Evolutionary conservation across 2,888 invertebrate genomes (phyloP), one percentile per base, ranked within the genome.

Genomic region (Brachylomia viminalis): DNA sequence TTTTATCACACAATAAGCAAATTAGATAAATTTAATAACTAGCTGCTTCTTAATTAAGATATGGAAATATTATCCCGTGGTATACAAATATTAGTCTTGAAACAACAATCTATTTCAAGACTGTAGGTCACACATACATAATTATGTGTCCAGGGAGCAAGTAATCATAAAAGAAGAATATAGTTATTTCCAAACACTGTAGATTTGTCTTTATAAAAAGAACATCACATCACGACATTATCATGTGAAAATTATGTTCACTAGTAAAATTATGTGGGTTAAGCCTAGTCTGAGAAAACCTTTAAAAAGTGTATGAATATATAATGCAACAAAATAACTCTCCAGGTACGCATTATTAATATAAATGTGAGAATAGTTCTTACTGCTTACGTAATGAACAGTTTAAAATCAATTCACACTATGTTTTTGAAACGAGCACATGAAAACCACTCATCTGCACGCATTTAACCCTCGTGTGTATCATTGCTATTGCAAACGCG

Each of bases 21-120:
- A 49, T 30, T 23, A 4, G 38, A 42, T 30, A n/a, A 27, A 42
- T 58, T 58, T 30, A 59, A 42, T 17, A 38, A 17, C 38, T 17
- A 33, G 11, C n/a, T 64, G 38, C 58, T 38, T 1, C 8, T 17
- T 15, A 42, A 58, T 65, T 30, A 58, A 33, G 15, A 13, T 65
- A 77, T 49, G 38, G 66, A 65, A 65, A 78, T 72, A 20, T n/a
- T 30, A 2, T 47, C 47, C 54, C 73, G 33, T 54, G 38, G 38
- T 47, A 10, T n/a, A 42, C 20, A 30, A 47, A 38, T 20, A 47
- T 47, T 30, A 38, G 8, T 38, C 15, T n/a, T 7, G 11, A 54
- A 72, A 17, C 8, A 72, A 47, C 20, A 20, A 33, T 47, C 0
- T 56, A 56, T 77, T 80, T 54, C 1, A 8, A 20, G 15, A 38